Evolutionary conservation across 2,888 invertebrate species (phyloP).

Genomic region (Gasteruption jaculator): DNA sequence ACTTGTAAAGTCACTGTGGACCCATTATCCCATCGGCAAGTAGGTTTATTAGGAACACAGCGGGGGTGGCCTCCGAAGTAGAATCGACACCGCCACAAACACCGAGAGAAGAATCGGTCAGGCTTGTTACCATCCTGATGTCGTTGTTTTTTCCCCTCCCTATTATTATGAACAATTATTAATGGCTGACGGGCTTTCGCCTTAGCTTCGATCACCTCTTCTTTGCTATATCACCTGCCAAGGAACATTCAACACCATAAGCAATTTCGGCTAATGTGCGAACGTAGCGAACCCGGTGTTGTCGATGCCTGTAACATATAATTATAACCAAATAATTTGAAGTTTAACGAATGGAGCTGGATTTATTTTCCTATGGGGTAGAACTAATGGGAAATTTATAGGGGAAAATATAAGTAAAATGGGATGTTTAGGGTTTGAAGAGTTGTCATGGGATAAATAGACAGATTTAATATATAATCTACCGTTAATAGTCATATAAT

Average conservation of each 20-base stretch:
- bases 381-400: no score
- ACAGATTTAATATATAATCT: no score
- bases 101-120: slow-evolving; percentile 42
- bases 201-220: slow-evolving; percentile 19
- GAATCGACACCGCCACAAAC: slow-evolving; percentile 42
- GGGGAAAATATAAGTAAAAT: no score
- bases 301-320: no score
- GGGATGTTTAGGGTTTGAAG: no score
- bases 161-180: slow-evolving; percentile 45
- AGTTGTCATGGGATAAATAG: no score
- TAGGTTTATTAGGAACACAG: slow-evolving; percentile 50
- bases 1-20: slow-evolving; percentile 49
- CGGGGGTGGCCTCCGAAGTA: slow-evolving; percentile 47
- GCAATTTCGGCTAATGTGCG: no score
- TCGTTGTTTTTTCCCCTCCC: slow-evolving; percentile 28
- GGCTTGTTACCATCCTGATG: slow-evolving; percentile 39
- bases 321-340: no score
- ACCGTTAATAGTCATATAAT: no score
- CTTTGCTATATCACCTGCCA: not conserved
- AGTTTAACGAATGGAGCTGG: no score
- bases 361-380: no score
- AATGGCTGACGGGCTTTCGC: slow-evolving; percentile 41
- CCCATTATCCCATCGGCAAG: slow-evolving; percentile 48
- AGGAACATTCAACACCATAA: not conserved
- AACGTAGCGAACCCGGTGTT: no score